A percentile compares a stretch with the other conserved stretches of the same genome.
Evolutionary conservation across 2,888 invertebrate species (phyloP).

Genomic region (Temnothorax rugatulus): DNA sequence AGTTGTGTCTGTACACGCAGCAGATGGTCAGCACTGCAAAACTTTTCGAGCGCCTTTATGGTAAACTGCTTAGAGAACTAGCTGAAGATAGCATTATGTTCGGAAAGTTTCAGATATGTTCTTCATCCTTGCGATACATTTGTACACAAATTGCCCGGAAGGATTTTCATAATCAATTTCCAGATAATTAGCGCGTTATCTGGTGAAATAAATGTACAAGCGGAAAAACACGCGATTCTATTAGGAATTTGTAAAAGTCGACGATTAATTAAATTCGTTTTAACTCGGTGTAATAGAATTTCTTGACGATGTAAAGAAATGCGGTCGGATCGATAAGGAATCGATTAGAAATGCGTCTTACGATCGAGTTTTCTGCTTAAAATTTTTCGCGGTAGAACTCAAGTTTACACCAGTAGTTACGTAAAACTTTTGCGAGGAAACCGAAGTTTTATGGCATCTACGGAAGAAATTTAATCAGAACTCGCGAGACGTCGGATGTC

Average conservation of each 20-base stretch:
- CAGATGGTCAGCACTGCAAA: constrained; percentile 27
- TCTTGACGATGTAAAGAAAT: not conserved
- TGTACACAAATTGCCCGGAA: not conserved
- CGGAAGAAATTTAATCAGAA: constrained; percentile 52
- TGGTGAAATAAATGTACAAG: not conserved
- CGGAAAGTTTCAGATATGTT: constrained; percentile 40
- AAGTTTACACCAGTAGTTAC: not conserved
- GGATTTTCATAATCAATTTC: not conserved
- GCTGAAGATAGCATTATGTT: constrained; percentile 21
- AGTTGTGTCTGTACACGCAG: constrained; percentile 6
- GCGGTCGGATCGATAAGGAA: not conserved
- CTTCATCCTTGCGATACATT: not conserved
- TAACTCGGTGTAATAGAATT: not conserved
- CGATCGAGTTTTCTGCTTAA: not conserved
- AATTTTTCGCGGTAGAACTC: constrained; percentile 10
- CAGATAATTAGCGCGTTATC: not conserved
- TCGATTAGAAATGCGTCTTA: not conserved
- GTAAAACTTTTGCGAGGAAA: constrained; percentile 43
- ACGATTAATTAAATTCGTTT: constrained; percentile 4
- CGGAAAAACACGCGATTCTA: not conserved
- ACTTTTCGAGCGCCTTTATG: constrained; percentile 19
- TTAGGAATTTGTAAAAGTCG: not conserved
- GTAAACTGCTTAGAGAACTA: not conserved
- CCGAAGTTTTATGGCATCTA: constrained; percentile 32
- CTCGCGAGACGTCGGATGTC: constrained; percentile 19